A percentile compares a stretch with the other conserved stretches of the same genome.
These are phyloP conservation scores for Sceliomorpha sp. DNA, from an alignment of 2,888 invertebrate genomes.

Conservation along the genomic window DNA sequence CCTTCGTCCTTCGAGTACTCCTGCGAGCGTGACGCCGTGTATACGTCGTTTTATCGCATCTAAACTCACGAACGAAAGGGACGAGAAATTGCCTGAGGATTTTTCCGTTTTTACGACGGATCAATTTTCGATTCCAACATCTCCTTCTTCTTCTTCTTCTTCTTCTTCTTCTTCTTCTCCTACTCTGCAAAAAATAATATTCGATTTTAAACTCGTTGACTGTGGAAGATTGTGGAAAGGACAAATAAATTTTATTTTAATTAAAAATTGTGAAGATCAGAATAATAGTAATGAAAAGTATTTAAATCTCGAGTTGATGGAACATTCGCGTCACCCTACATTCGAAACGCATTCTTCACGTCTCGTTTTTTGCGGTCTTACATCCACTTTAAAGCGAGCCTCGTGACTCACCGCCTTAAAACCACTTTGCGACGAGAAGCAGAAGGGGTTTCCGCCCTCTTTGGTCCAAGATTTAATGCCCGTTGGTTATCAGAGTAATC, in stretches of 20 bases:
- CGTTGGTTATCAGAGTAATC: conserved; percentile 77
- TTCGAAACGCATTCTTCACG: no score
- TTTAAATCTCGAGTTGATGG: no score
- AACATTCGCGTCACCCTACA: no score
- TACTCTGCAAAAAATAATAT: conserved; percentile 6
- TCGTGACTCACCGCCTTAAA: conserved; percentile 71
- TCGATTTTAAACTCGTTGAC: no score
- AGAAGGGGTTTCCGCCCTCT: conserved; percentile 72
- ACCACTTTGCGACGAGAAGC: conserved; percentile 60
- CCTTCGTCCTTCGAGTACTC: conserved; percentile 23
- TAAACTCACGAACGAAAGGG: conserved; percentile 55
- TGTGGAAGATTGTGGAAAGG: no score
- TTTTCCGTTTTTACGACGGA: conserved; percentile 51
- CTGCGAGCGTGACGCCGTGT: conserved; percentile 32
- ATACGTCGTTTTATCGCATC: conserved; percentile 68
- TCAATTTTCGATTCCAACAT: conserved; percentile 30
- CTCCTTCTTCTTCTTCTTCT: background rate
- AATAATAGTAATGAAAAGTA: no score
- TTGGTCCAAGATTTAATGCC: conserved; percentile 76
- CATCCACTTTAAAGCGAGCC: conserved; percentile 64
- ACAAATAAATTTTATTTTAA: no score
- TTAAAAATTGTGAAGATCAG: no score
- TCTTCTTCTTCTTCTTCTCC: background rate
- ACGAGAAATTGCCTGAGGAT: conserved; percentile 69
- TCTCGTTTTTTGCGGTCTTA: conserved; percentile 48